Evolutionary conservation across 1,140 invertebrate species (phyloP), one percentile per base, ranked within the genome.

Genomic region (Drosophila virilis): DNA sequence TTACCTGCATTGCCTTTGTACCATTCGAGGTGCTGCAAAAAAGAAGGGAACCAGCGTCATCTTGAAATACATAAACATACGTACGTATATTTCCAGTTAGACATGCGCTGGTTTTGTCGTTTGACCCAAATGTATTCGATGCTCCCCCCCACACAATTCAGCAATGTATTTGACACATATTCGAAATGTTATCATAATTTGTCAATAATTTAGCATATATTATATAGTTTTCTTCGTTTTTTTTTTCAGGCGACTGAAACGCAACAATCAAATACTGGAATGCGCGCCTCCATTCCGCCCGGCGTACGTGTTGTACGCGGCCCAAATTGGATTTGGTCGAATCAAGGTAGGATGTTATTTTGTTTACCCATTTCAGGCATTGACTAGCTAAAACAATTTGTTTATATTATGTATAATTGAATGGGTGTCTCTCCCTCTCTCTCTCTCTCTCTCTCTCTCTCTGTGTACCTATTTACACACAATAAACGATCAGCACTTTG

Each of bases 271-370:
- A 86, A 60, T 40, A 68, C 58, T 51, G 83, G 58, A 68, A 92
- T 91, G 91, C 80, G 88, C 66, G 77, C 91, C 73, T 76, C 91
- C 71, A 91, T 92, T 80, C 86, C 84, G 40, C 90, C 93, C n/a
- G 96, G 96, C 13, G 92, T 97, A 62, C 93, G 96, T 77, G 97
- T 98, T 40, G 96, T 97, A 8, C 93, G 96, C 54, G 96, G 96
- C 8, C 95, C 95, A 22, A 96, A 97, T 92, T 97, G 97, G 97
- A 95, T 95, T 84, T 97, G 96, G 96, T 94, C 93, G 10, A 94
- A 96, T 89, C 96, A 95, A 93, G 94, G 94, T 94, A 92, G 66
- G 72, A 58, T n/a, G 13, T 67, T 59, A 43, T 60, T 84, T 33
- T 88, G 80, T 84, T 84, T 80, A 84, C 35, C 64, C 60, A 73